These are phyloP conservation scores for Emberiza fucata DNA, from an alignment of 2,113 vertebrate species.

Conservation along the genomic window DNA sequence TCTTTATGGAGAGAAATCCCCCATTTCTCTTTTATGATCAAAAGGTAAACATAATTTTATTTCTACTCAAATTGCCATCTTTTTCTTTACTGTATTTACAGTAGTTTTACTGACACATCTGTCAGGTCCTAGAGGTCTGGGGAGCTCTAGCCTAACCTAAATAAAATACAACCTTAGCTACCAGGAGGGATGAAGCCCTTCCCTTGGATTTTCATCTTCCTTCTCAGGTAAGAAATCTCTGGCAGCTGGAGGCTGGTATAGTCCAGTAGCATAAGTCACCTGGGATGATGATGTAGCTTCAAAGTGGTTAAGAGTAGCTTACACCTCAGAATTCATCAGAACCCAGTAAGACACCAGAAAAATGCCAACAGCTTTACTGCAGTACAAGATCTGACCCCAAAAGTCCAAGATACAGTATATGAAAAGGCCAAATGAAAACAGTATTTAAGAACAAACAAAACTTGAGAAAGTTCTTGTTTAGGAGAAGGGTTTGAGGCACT, in stretches of 20 bases:
- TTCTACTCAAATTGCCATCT: not conserved
- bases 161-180: not conserved
- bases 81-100: constrained; percentile 3
- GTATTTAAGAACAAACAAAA: not conserved
- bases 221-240: not conserved
- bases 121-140: not conserved
- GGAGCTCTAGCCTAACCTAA: not conserved
- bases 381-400: not conserved
- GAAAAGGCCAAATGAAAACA: not conserved
- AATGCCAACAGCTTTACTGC: not conserved
- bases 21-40: constrained; percentile 10
- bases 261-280: not conserved
- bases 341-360: not conserved
- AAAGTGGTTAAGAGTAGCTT: not conserved
- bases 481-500: not conserved
- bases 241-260: not conserved
- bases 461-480: not conserved
- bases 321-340: not conserved
- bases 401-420: not conserved
- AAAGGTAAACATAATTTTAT: not conserved
- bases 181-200: not conserved
- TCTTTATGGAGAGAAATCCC: not conserved
- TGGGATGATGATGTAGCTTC: not conserved
- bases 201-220: not conserved
- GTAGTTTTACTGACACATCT: not conserved